Percentiles rank a stretch among this genome's conserved stretches.
These are phyloP conservation scores for Eretmochelys imbricata DNA, from an alignment of 2,113 vertebrate species.

Conservation along the genomic window DNA sequence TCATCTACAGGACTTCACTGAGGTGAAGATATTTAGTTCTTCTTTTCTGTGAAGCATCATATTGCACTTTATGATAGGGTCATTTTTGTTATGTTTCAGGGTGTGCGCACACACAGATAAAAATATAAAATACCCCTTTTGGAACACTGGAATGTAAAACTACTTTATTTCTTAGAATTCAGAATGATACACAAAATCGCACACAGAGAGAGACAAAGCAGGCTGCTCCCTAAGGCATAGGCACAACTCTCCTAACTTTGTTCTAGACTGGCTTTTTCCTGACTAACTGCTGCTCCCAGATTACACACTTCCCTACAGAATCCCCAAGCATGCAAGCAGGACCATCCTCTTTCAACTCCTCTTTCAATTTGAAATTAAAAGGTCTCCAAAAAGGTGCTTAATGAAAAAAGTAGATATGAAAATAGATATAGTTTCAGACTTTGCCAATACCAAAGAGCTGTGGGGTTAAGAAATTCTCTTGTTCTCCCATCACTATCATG, in stretches of 20 bases:
- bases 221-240: neutral
- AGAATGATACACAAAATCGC: too few species aligned
- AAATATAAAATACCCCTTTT: too few species aligned
- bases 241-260: neutral
- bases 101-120: neutral
- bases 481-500: neutral
- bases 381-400: neutral
- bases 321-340: neutral
- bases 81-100: neutral
- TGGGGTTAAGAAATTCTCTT: neutral
- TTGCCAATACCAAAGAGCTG: constrained; percentile 10
- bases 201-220: too few species aligned
- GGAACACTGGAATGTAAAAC: too few species aligned
- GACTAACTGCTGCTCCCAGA: neutral
- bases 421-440: constrained; percentile 12
- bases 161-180: neutral
- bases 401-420: constrained; percentile 27
- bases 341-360: neutral
- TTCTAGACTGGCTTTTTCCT: neutral
- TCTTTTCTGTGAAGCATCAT: neutral
- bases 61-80: neutral
- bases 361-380: constrained; percentile 10
- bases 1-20: neutral
- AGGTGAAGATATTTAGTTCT: neutral
- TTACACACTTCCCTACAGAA: neutral